Conservation (phyloP, 1,140 invertebrate genomes). For the Lasioglossum baleicum region DNA sequence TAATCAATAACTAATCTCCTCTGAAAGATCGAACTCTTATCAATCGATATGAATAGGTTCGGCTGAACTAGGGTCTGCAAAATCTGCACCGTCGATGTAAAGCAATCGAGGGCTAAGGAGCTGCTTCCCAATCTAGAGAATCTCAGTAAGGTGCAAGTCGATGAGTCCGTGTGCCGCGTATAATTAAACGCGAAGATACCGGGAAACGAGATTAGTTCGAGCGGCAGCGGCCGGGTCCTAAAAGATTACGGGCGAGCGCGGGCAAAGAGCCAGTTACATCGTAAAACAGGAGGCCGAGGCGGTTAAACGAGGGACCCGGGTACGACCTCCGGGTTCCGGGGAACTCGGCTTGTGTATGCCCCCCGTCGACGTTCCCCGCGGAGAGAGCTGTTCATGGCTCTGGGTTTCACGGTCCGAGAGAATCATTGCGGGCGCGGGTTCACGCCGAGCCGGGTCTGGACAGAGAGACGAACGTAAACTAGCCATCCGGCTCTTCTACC, state of each 20-base stretch:
- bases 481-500: slow-evolving; percentile 5
- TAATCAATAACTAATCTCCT: no score
- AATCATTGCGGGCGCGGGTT: slow-evolving; percentile 19
- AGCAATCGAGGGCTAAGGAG: no score
- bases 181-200: slow-evolving; percentile 15
- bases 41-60: no score
- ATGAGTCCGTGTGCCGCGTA: background rate
- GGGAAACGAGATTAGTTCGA: slow-evolving; percentile 36
- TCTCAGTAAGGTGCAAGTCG: no score
- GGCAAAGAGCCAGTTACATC: slow-evolving; percentile 41
- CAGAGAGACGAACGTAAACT: slow-evolving; percentile 14
- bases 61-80: no score
- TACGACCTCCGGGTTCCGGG: slow-evolving; percentile 5
- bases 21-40: no score
- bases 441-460: background rate
- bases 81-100: no score
- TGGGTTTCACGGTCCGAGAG: slow-evolving; percentile 33
- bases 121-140: no score
- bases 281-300: slow-evolving; percentile 27
- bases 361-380: background rate
- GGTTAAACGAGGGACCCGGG: slow-evolving; percentile 17
- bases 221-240: slow-evolving; percentile 14
- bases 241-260: slow-evolving; percentile 31
- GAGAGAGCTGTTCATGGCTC: background rate
- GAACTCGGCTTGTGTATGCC: background rate